Evolutionary conservation across 2,797 vertebrate genomes (phyloP), one percentile per base, ranked within the genome.

Genomic region (Todus mexicanus): DNA sequence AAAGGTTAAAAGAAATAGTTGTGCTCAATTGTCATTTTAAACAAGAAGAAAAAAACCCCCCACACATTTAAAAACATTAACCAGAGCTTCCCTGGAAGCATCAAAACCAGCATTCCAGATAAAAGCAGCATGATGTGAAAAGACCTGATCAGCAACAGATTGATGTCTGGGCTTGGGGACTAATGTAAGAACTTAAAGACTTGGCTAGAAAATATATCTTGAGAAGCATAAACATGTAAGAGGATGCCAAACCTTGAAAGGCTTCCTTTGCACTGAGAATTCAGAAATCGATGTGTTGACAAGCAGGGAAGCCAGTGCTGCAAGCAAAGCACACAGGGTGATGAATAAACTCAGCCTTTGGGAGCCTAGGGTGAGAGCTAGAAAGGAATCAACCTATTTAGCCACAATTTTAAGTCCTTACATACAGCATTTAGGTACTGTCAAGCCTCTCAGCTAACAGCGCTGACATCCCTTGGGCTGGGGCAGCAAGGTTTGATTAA

Each of bases 61-160:
- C 54, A 77, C 88, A 53, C 94, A 95, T 83, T 91, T 96, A 59
- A 89, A 96, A 94, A 93, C 84, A 87, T 90, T 79, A 77, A 87
- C 85, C 71, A 87, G 70, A 68, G 26, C 94, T 92, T 96, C 91
- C 87, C 77, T 92, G 64, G 80, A 84, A 93, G 93, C 82, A 88
- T 95, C 93, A 95, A 88, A 94, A 92, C 21, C 94, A 93, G 80
- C 90, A 70, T 95, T 96, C 90, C 92, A 94, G 94, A 95, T 95
- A 93, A 96, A 94, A 96, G 87, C 87, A 87, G 87, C 69, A 71
- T 77, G 78, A 95, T 94, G 76, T 92, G 93, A 96, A 96, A 83
- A 96, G 96, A 94, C 95, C 96, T 95, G 96, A 96, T 95, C 96
- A 96, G 95, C 88, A 91, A 96, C 89, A 95, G 94, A 96, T 93